Conservation (phyloP, 2,113 vertebrate genomes). For the Calidris pygmaea region DNA sequence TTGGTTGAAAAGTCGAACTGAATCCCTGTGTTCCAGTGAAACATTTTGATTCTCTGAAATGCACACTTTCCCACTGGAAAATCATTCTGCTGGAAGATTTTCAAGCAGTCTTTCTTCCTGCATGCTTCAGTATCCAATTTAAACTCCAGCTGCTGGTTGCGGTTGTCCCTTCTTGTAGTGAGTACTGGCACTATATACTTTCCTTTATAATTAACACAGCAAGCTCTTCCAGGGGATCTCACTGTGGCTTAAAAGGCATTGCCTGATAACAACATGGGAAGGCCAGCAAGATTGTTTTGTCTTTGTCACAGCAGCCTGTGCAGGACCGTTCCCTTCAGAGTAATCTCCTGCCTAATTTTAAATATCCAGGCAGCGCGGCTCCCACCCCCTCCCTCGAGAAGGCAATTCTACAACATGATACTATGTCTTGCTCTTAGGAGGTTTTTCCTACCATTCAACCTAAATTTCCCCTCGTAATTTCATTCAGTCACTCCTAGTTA, state of each 20-base stretch:
- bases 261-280: neutral
- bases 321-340: neutral
- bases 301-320: rapidly evolving
- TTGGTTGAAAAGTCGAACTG: neutral
- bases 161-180: neutral
- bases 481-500: neutral
- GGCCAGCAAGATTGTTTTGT: neutral
- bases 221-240: neutral
- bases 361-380: neutral
- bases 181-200: neutral
- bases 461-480: neutral
- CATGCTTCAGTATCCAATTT: conserved; percentile 10
- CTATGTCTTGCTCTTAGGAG: neutral
- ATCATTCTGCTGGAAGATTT: conserved; percentile 11
- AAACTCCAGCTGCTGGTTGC: conserved; percentile 45
- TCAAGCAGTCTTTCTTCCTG: conserved; percentile 15
- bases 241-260: neutral
- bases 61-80: conserved; percentile 18
- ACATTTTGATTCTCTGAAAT: conserved; percentile 1
- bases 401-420: neutral
- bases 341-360: neutral
- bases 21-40: neutral
- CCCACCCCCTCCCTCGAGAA: neutral
- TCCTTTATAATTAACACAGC: neutral
- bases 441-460: neutral